Conservation (phyloP, 2,888 invertebrate genomes). For the Spilarctia lutea region DNA sequence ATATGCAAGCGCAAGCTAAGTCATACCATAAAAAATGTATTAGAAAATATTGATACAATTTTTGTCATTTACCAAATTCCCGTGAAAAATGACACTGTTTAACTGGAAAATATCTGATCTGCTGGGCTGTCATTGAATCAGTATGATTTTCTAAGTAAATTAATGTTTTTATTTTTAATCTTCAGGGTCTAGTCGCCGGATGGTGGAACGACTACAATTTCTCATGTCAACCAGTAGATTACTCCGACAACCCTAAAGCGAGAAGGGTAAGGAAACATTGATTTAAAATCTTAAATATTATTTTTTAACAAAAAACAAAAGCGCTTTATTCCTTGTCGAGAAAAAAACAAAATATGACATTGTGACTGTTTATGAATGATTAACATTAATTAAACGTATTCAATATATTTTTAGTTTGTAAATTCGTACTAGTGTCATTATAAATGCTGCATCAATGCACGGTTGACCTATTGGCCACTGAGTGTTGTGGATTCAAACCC, state of each 20-base stretch:
- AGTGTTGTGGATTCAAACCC: no score
- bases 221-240: slow-evolving; percentile 91
- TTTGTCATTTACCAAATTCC: no score
- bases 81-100: no score
- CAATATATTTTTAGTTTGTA: no score
- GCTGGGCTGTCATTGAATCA: no score
- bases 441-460: no score
- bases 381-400: background rate
- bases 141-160: background rate
- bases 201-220: slow-evolving; percentile 89
- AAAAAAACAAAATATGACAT: background rate
- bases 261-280: slow-evolving; percentile 84
- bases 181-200: slow-evolving; percentile 81
- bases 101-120: no score
- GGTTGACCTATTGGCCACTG: no score
- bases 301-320: background rate
- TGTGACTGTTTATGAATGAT: background rate
- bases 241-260: slow-evolving; percentile 86
- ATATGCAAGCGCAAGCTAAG: no score
- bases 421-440: no score
- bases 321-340: background rate
- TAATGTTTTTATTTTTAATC: slow-evolving; percentile 27
- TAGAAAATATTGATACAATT: no score
- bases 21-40: no score
- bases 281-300: background rate